Percentiles rank a stretch among this genome's conserved stretches.
These are phyloP conservation scores for Cyclura pinguis DNA, from an alignment of 2,797 vertebrate genomes.

Conservation along the genomic window DNA sequence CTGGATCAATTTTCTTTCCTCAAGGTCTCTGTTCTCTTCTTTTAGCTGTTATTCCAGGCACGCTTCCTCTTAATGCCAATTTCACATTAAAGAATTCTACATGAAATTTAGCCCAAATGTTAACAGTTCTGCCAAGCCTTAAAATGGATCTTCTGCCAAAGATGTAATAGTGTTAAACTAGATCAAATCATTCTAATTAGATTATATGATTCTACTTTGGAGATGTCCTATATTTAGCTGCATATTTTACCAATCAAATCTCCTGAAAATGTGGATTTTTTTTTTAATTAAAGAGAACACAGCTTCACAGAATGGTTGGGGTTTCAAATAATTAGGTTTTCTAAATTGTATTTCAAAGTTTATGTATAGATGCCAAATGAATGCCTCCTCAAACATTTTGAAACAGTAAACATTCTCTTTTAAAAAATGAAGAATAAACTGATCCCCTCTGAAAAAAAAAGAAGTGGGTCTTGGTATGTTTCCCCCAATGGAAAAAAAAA, in stretches of 20 bases:
- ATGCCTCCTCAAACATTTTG: background rate
- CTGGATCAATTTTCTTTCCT: background rate
- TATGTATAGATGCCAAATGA: background rate
- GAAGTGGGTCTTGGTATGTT: background rate
- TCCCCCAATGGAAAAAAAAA: background rate
- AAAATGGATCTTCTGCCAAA: slow-evolving; percentile 4
- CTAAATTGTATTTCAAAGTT: slow-evolving; percentile 40
- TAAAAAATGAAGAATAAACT: background rate
- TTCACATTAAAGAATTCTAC: background rate
- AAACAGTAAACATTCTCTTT: background rate
- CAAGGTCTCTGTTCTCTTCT: slow-evolving; percentile 1
- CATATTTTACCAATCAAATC: slow-evolving; percentile 35
- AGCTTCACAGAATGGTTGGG: slow-evolving; percentile 21
- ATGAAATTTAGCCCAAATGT: slow-evolving; percentile 23
- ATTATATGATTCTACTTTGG: slow-evolving; percentile 46
- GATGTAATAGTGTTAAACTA: slow-evolving; percentile 34
- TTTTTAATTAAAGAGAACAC: background rate
- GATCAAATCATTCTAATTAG: slow-evolving; percentile 26
- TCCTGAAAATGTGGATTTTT: slow-evolving; percentile 25
- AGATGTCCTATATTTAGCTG: slow-evolving; percentile 16
- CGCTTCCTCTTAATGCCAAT: background rate
- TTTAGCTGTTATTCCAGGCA: background rate
- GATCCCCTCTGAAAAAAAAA: no score
- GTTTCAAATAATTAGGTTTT: slow-evolving; percentile 36
- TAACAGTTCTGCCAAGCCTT: slow-evolving; percentile 32